These are phyloP conservation scores for Menidia menidia DNA, from an alignment of 2,797 vertebrate genomes.

Conservation along the genomic window DNA sequence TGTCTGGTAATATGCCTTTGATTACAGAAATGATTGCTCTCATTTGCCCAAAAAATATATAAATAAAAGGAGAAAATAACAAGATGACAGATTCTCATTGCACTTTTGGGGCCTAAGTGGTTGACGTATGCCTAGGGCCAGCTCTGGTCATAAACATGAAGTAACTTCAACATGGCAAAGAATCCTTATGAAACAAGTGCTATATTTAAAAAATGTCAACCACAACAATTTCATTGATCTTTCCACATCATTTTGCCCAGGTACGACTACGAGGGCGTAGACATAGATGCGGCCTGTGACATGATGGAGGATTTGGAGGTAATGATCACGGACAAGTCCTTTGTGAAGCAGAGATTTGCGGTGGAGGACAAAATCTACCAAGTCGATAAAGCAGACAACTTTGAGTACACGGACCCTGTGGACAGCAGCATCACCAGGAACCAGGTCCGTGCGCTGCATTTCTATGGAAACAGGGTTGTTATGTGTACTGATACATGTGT, in stretches of 20 bases:
- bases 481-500: neutral
- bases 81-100: too few relatives aligned
- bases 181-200: too few relatives aligned
- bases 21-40: too few relatives aligned
- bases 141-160: too few relatives aligned
- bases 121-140: too few relatives aligned
- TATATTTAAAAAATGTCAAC: too few relatives aligned
- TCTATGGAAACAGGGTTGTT: neutral
- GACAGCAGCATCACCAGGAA: conserved; percentile 93
- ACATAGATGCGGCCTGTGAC: conserved; percentile 90
- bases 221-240: neutral
- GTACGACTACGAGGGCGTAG: conserved; percentile 95
- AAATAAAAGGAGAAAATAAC: too few relatives aligned
- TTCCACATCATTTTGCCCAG: conserved; percentile 67
- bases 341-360: conserved; percentile 89
- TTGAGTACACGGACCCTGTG: conserved; percentile 94
- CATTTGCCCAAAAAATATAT: too few relatives aligned
- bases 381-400: conserved; percentile 94
- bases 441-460: conserved; percentile 83
- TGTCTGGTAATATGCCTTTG: too few relatives aligned
- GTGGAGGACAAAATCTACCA: conserved; percentile 90
- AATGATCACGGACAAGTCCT: conserved; percentile 89
- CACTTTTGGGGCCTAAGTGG: too few relatives aligned
- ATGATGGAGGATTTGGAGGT: conserved; percentile 96
- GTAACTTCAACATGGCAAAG: too few relatives aligned